A percentile compares a stretch with the other conserved stretches of the same genome.
phyloP scores from a whole-genome alignment of 2,888 invertebrate genomes.

The Pocota personata region DNA sequence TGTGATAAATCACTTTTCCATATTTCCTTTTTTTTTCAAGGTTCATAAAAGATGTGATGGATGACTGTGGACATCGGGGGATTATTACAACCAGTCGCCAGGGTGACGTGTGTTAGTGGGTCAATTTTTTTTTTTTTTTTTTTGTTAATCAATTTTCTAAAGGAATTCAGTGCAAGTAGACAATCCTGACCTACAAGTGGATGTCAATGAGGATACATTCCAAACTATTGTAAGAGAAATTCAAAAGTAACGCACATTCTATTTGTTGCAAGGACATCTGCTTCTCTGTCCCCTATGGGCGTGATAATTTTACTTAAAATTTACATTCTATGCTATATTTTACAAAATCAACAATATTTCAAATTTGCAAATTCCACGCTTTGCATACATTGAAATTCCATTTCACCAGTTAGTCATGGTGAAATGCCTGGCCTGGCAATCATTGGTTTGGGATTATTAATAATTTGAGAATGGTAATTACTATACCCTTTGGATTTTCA shows the following conservation, averaged over 20 bases:
- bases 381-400: constrained; percentile 42
- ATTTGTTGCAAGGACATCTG: constrained; percentile 15
- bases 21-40: neutral
- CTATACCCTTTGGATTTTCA: constrained; percentile 33
- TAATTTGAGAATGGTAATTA: constrained; percentile 55
- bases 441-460: constrained; percentile 41
- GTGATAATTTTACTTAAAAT: neutral
- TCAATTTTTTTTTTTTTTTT: constrained; percentile 34
- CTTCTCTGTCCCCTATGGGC: neutral
- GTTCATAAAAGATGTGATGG: constrained; percentile 4
- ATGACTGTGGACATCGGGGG: neutral
- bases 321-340: neutral
- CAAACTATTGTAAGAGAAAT: neutral
- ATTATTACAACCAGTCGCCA: neutral
- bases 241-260: neutral
- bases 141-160: constrained; percentile 21
- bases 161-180: neutral
- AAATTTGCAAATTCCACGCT: constrained; percentile 54
- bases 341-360: constrained; percentile 45
- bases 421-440: constrained; percentile 2
- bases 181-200: constrained; percentile 7
- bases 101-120: neutral
- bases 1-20: constrained; percentile 1
- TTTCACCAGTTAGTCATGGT: constrained; percentile 38
- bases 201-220: constrained; percentile 7